Evolutionary conservation across 2,888 invertebrate species (phyloP), one percentile per base, ranked within the genome.

Genomic region (Amblyjoppa fuscipennis): DNA sequence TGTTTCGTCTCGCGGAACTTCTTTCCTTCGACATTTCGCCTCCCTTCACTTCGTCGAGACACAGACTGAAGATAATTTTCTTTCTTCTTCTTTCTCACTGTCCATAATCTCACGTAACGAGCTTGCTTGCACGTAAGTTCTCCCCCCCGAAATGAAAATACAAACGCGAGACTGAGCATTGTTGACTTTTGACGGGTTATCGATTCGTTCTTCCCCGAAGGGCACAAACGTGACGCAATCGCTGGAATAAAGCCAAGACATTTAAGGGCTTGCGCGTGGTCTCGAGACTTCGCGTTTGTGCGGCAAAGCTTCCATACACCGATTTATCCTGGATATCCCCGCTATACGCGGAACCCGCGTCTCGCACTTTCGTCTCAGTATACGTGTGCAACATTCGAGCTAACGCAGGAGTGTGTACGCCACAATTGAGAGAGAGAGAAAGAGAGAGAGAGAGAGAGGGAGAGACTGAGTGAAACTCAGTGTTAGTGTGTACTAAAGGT

Each of bases 401-500:
- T 31, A 28, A 64, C 2, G 25, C 9, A 1, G 28, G 3, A 28
- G 64, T 70, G 16, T 25, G 41, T 45, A 28, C 16, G 13, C 5
- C 13, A 45, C 45, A 5, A 45, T 11, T 3, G 45, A 45, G 45
- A 4, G 13, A 45, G 13, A 71, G 28, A 11, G 11, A 61, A 25
- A 6, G 20, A 20, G 3, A 4, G n/a, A 34, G 31, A 34, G 31
- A 6, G 31, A 71, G 28, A 5, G 16, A 61, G 34, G 20, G n/a
- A 38, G 5, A 28, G 45, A 38, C 51, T n/a, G 25, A 45, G 41
- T 9, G 77, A 69, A 34, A n/a, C 61, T 45, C 49, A 68, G 84
- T 81, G 81, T 84, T 68, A 68, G 77, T 81, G 81, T 84, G 84
- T 81, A 81, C 81, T 31, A 74, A 81, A 51, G 68, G 77, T 73